Evolutionary conservation across 1,140 invertebrate genomes (phyloP).

Genomic region (Eubasilissa regina): DNA sequence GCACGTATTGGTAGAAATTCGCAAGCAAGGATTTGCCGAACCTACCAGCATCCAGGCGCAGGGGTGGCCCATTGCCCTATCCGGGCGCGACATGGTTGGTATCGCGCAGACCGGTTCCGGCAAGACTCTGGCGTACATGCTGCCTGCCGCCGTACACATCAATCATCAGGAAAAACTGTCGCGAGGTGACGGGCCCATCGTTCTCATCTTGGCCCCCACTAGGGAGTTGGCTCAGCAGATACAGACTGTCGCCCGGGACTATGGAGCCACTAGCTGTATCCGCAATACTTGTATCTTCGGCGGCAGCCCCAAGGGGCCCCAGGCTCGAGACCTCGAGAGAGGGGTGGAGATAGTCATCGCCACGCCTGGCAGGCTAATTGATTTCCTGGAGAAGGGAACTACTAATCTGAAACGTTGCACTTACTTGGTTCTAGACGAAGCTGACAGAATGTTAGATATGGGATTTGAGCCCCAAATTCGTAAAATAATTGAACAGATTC

Average conservation of each 20-base stretch:
- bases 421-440: conserved; percentile 98
- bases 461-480: conserved; percentile 99
- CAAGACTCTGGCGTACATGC: conserved; percentile 91
- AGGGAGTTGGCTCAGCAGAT: conserved; percentile 98
- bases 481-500: conserved; percentile 97
- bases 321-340: conserved; percentile 92
- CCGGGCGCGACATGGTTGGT: conserved; percentile 92
- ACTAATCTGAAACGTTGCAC: conserved; percentile 94
- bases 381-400: conserved; percentile 94
- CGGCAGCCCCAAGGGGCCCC: conserved; percentile 95
- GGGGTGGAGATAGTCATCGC: conserved; percentile 95
- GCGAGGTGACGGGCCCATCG: conserved; percentile 92
- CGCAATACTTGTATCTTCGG: conserved; percentile 97
- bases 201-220: conserved; percentile 94
- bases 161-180: conserved; percentile 79
- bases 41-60: conserved; percentile 92
- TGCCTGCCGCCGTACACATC: conserved; percentile 84
- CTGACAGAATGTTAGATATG: conserved; percentile 93
- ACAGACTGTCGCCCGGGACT: conserved; percentile 93
- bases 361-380: conserved; percentile 96
- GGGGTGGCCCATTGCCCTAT: conserved; percentile 94
- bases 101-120: conserved; percentile 97
- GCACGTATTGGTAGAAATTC: conserved; percentile 84
- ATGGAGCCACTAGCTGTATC: conserved; percentile 86
- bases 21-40: conserved; percentile 86